Evolutionary conservation across 2,113 vertebrate genomes (phyloP).

Genomic region (Ictalurus punctatus): DNA sequence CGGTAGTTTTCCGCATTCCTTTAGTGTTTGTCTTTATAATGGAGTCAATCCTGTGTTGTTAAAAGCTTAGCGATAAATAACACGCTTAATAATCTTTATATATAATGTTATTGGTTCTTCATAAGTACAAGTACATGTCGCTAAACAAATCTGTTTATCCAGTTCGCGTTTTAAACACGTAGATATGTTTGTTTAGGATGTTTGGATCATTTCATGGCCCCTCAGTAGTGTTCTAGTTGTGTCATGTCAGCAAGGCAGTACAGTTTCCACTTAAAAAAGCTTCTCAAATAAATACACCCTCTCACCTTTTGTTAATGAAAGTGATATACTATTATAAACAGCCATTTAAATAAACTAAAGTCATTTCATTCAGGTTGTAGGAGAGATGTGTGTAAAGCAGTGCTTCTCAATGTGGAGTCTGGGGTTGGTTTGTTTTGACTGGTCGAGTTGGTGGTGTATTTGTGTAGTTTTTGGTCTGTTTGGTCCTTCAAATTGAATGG

Average conservation of each 20-base stretch:
- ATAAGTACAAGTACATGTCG: too few relatives aligned
- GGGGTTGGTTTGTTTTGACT: background rate
- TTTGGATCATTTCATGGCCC: background rate
- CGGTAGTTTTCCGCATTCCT: slow-evolving; percentile 6
- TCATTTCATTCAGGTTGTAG: background rate
- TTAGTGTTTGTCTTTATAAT: background rate
- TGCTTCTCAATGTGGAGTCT: background rate
- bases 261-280: background rate
- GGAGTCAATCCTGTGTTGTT: background rate
- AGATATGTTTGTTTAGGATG: background rate
- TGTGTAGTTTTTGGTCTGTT: background rate
- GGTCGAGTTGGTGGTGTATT: background rate
- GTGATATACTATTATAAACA: background rate
- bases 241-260: background rate
- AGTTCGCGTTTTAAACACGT: background rate
- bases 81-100: background rate
- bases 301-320: background rate
- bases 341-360: too few relatives aligned
- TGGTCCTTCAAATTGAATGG: background rate
- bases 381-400: background rate
- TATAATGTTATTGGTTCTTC: background rate
- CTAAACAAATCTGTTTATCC: background rate
- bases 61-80: background rate
- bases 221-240: background rate
- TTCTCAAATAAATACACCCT: background rate